Base-by-base conservation (phyloP, 2,797 vertebrate species). In the Silurus lanzhouensis region DNA sequence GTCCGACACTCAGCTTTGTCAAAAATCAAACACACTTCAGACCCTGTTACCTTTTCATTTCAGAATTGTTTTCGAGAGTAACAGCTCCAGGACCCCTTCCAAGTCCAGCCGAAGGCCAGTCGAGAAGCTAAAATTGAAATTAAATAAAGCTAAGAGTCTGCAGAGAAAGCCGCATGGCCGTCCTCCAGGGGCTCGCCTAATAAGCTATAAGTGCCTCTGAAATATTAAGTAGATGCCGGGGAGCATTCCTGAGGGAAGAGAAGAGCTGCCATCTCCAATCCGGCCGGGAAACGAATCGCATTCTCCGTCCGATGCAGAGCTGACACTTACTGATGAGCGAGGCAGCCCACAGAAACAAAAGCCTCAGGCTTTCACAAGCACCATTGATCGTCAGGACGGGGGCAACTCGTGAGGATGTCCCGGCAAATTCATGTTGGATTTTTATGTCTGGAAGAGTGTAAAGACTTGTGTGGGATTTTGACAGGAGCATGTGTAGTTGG, bases 151-250 rank as follows among this genome's bases (percentile, higher is more conserved):
- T 46, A 88, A 88, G 88, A 85, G 70, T 79, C 83, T 78, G 80
- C 57, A 80, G 72, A 58, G 84, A 88, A 60, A 88, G 85, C 86
- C 70, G 72, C 86, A 74, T 14, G 17, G 84, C 89, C 85, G 55
- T 89, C 88, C 89, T 89, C 91, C 87, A 89, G 70, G 38, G 79
- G 87, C 13, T 63, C 25, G 90, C 91, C 92, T 96, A 95, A 95
- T 95, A 94, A 94, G 93, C 91, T 90, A 92, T 95, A 95, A 96
- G 94, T 95, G 95, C 94, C 91, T 94, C 92, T 96, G 92, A 96
- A 96, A 95, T 95, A 96, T 96, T 96, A 94, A 96, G 91, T 92
- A 95, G 95, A 93, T 91, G 91, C 92, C 90, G 90, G 87, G 82
- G 94, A 93, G 78, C 58, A 92, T 90, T 95, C 94, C 94, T 93